phyloP scores from a whole-genome alignment of 2,797 vertebrate genomes.

The Paedocypris micromegethes region DNA sequence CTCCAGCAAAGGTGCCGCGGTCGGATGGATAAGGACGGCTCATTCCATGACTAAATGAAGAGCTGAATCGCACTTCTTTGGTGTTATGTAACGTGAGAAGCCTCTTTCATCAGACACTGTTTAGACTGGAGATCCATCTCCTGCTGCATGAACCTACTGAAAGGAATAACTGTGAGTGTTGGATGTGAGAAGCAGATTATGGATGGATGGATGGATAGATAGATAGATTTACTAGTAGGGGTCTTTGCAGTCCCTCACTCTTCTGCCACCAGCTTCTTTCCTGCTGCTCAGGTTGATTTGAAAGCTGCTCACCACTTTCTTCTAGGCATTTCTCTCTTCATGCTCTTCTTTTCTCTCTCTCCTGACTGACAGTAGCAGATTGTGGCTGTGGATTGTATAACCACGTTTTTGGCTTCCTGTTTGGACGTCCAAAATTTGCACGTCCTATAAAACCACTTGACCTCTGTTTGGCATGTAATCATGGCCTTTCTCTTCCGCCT shows the following conservation, averaged over 20 bases:
- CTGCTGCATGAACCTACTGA: slow-evolving; percentile 26
- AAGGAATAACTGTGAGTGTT: slow-evolving; percentile 19
- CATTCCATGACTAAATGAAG: slow-evolving; percentile 15
- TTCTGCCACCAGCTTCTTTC: slow-evolving; percentile 42
- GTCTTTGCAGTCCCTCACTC: slow-evolving; percentile 30
- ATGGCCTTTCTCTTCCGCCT: not conserved
- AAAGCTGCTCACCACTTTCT: slow-evolving; percentile 39
- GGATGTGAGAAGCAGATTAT: slow-evolving; percentile 3
- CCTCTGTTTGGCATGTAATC: slow-evolving; percentile 5
- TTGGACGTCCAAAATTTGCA: not conserved
- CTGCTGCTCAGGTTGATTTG: slow-evolving; percentile 46
- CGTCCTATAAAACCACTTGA: slow-evolving; percentile 10
- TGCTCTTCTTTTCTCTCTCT: slow-evolving; percentile 14
- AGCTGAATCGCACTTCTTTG: slow-evolving; percentile 28
- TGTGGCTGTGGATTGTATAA: slow-evolving; percentile 12
- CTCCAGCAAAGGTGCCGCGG: slow-evolving; percentile 1
- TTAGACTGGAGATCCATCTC: slow-evolving; percentile 31
- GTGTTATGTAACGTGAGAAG: slow-evolving; percentile 21
- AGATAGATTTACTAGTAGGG: slow-evolving; percentile 39
- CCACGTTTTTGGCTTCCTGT: slow-evolving; percentile 9
- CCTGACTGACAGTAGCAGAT: slow-evolving; percentile 28
- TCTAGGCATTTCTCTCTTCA: slow-evolving; percentile 9
- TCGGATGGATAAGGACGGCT: slow-evolving; percentile 11
- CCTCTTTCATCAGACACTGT: slow-evolving; percentile 30
- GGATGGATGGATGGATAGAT: slow-evolving; percentile 8